phyloP scores from a whole-genome alignment of 2,113 vertebrate genomes.

The Eonycteris spelaea region DNA sequence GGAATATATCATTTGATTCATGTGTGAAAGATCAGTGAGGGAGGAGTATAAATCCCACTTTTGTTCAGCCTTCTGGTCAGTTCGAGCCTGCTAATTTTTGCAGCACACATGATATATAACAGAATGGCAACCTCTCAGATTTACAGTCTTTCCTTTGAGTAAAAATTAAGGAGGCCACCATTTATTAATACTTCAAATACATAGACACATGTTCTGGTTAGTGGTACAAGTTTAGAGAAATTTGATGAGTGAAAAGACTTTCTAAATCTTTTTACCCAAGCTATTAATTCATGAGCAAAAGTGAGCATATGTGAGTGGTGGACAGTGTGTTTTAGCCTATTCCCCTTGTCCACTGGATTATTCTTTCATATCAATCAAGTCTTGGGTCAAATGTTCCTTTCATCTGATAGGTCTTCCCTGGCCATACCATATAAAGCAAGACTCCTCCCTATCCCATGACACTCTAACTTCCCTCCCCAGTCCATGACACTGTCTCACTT shows the following conservation, averaged over 20 bases:
- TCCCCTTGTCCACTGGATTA: neutral
- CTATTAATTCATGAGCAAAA: neutral
- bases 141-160: constrained; percentile 63
- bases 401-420: neutral
- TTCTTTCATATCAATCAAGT: neutral
- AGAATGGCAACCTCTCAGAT: constrained; percentile 57
- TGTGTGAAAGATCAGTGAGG: constrained; percentile 67
- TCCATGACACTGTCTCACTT: neutral
- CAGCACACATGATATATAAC: constrained; percentile 59
- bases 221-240: constrained; percentile 36
- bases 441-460: neutral
- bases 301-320: neutral
- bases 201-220: constrained; percentile 21
- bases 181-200: constrained; percentile 73
- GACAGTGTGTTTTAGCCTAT: neutral
- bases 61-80: constrained; percentile 71
- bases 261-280: neutral
- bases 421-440: neutral
- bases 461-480: neutral
- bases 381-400: neutral
- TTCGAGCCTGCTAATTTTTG: constrained; percentile 65
- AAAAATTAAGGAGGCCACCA: constrained; percentile 61
- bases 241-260: constrained; percentile 17
- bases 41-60: constrained; percentile 73
- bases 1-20: constrained; percentile 73